Percentiles rank a stretch among this genome's conserved stretches.
phyloP scores from a whole-genome alignment of 1,140 invertebrate species.

The Achroia grisella region DNA sequence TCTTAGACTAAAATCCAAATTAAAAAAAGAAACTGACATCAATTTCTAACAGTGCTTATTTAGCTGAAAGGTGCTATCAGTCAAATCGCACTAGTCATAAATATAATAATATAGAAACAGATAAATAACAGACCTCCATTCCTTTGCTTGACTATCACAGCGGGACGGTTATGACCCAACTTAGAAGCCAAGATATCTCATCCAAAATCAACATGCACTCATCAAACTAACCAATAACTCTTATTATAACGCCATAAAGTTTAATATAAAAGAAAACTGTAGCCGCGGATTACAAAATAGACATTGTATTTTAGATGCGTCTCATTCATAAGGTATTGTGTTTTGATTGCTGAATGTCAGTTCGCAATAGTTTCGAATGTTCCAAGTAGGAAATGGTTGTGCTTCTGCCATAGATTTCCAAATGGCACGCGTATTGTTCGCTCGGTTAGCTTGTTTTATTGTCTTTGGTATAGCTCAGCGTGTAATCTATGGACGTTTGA shows the following conservation, averaged over 20 bases:
- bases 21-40: no score
- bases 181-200: slow-evolving; percentile 37
- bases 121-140: slow-evolving; percentile 20
- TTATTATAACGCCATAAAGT: no score
- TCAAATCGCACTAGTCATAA: no score
- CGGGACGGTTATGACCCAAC: slow-evolving; percentile 56
- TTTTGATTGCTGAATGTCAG: slow-evolving; percentile 63
- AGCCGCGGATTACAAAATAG: neutral
- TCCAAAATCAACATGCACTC: slow-evolving; percentile 18
- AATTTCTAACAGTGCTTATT: no score
- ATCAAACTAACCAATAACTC: neutral
- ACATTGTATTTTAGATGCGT: slow-evolving; percentile 21
- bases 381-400: slow-evolving; percentile 3
- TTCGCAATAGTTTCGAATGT: slow-evolving; percentile 49
- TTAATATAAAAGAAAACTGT: no score
- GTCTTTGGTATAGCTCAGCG: no score
- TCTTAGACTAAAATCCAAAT: no score
- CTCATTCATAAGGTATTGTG: slow-evolving; percentile 69
- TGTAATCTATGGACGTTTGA: no score
- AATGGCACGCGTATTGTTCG: neutral
- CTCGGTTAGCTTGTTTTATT: no score
- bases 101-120: no score
- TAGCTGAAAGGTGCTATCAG: no score
- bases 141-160: slow-evolving; percentile 55
- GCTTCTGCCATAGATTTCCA: neutral